Base-by-base conservation (phyloP, 2,797 vertebrate genomes). In the Cynopterus sphinx region DNA sequence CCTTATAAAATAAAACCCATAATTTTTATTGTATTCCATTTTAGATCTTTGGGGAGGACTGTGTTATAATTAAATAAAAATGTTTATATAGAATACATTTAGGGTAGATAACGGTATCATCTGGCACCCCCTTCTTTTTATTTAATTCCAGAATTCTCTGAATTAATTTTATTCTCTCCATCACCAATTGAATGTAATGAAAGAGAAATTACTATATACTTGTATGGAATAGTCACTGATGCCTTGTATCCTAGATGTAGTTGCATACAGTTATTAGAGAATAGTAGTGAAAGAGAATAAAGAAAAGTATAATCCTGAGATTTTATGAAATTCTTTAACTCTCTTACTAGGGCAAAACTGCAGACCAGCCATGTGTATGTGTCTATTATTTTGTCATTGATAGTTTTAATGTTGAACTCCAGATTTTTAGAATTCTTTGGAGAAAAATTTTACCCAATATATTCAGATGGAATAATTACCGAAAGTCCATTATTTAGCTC, bases 1-100 rank as follows among this genome's bases (percentile, higher is more conserved):
- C 78, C 55, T 89, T 71, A n/a, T 71, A 74, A 94, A 67, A 78
- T 49, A 63, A 91, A 71, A 16, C 39, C 21, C 26, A 26, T 73
- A 51, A 74, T 57, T 49, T 85, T 79, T 79, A 65, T 79, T 28
- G 2, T 73, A 84, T 68, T 65, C 33, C 22, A 85, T 74, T 79
- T 73, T 79, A 79, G 86, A 90, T 17, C 49, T 93, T 95, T 90
- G 55, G 49, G 73, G 73, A 85, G 65, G 81, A 33, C 67, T 53
- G 4, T 28, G 19, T 87, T 88, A 31, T 71, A 75, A 92, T 78
- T 70, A 89, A 61, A 68, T 75, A 39, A 83, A 71, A 88, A 31
- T 57, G 39, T 36, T 36, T 13, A 46, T 39, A 5, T 87, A 59
- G 57, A 87, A 74, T 59, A 70, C 3, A 74, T 51, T 65, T 74